Conservation (phyloP, 37 sponge, comb jelly and placozoan genomes). For the Ianthella basta region DNA sequence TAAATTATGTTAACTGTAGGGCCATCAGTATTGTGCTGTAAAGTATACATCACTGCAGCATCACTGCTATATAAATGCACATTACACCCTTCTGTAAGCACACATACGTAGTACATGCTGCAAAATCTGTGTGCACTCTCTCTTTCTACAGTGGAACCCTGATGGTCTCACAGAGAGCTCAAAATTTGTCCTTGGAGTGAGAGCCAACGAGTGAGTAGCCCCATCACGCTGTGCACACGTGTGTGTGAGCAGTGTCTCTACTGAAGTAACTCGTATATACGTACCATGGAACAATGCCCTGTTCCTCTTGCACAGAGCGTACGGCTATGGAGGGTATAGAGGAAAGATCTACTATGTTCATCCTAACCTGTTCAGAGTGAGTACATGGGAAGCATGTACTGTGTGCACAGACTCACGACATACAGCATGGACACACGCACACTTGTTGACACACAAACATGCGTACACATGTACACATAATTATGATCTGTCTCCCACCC, state of each 20-base stretch:
- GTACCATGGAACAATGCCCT: no score
- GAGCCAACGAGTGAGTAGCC: constrained; percentile 75
- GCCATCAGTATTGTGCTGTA: not conserved
- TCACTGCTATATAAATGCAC: no score
- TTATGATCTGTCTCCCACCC: not conserved
- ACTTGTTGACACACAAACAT: constrained; percentile 17
- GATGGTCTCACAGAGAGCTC: constrained; percentile 52
- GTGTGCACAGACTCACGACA: not conserved
- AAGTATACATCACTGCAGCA: no score
- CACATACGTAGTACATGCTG: no score
- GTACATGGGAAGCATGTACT: no score
- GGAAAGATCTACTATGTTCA: constrained; percentile 85
- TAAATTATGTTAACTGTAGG: not conserved
- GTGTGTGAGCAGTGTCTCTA: not conserved
- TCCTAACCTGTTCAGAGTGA: constrained; percentile 84
- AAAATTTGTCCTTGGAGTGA: constrained; percentile 77
- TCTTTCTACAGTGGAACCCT: constrained; percentile 65
- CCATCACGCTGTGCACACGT: not conserved
- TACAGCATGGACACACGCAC: not conserved
- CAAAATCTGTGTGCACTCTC: constrained; percentile 17
- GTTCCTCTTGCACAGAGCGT: constrained; percentile 48
- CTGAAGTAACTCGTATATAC: not conserved
- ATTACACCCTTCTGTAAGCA: no score
- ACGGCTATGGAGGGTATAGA: constrained; percentile 76
- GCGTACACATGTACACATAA: constrained; percentile 4